Evolutionary conservation across 2,797 vertebrate genomes (phyloP).

Genomic region (Discoglossus pictus): DNA sequence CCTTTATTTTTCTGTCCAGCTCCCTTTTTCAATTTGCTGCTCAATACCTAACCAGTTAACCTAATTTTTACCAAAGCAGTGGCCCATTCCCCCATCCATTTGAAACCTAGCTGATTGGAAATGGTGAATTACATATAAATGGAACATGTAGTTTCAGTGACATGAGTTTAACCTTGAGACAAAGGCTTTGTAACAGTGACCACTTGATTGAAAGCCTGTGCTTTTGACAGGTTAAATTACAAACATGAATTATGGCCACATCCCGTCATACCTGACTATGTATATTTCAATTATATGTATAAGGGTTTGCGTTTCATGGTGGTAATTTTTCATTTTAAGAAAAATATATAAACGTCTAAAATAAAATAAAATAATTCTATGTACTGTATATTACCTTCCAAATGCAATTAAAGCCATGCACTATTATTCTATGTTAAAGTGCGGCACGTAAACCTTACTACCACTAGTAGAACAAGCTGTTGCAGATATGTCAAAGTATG

Average conservation of each 20-base stretch:
- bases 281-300: neutral
- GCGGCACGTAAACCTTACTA: too few species aligned
- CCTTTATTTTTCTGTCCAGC: neutral
- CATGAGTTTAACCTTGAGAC: constrained; percentile 23
- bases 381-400: neutral
- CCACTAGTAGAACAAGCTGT: too few species aligned
- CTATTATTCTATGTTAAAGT: constrained; percentile 17
- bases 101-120: neutral
- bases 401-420: neutral
- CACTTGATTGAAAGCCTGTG: constrained; percentile 15
- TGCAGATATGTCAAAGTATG: too few species aligned
- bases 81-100: neutral
- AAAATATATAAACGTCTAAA: constrained; percentile 7
- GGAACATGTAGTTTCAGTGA: neutral
- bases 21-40: neutral
- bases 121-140: constrained; percentile 24
- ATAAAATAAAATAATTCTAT: neutral
- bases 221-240: constrained; percentile 15
- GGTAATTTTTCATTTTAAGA: neutral
- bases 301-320: neutral
- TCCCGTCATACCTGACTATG: neutral
- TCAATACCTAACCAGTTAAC: neutral
- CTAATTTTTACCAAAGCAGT: neutral
- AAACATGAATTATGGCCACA: constrained; percentile 17
- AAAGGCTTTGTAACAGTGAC: neutral